These are phyloP conservation scores for Myotis brandtii DNA, from an alignment of 2,113 vertebrate species.

Conservation along the genomic window DNA sequence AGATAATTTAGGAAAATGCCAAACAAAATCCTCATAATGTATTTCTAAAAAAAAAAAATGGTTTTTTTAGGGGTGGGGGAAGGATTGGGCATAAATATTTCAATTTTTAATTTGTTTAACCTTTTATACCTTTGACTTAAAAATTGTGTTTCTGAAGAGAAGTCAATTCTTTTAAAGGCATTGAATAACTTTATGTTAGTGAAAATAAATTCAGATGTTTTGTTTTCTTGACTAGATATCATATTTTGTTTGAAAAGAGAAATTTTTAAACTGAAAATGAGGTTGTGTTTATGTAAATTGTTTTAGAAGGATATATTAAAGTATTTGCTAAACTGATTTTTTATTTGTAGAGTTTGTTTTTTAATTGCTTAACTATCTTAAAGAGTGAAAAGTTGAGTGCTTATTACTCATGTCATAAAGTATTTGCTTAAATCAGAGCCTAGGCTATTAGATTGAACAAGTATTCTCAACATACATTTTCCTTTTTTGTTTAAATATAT, in stretches of 20 bases:
- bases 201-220: neutral
- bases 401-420: neutral
- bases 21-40: neutral
- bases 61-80: neutral
- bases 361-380: neutral
- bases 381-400: neutral
- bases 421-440: neutral
- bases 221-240: neutral
- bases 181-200: neutral
- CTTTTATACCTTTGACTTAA: neutral
- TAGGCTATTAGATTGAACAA: neutral
- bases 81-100: neutral
- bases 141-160: neutral
- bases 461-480: neutral
- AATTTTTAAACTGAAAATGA: neutral
- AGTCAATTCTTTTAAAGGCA: neutral
- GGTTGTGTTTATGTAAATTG: neutral
- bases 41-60: neutral
- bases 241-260: neutral
- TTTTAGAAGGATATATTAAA: neutral
- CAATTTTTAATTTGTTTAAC: neutral
- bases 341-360: neutral
- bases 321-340: neutral
- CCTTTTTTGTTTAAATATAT: neutral
- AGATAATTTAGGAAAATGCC: neutral